Conservation (phyloP, 2,113 vertebrate species). For the Aegithalos caudatus region DNA sequence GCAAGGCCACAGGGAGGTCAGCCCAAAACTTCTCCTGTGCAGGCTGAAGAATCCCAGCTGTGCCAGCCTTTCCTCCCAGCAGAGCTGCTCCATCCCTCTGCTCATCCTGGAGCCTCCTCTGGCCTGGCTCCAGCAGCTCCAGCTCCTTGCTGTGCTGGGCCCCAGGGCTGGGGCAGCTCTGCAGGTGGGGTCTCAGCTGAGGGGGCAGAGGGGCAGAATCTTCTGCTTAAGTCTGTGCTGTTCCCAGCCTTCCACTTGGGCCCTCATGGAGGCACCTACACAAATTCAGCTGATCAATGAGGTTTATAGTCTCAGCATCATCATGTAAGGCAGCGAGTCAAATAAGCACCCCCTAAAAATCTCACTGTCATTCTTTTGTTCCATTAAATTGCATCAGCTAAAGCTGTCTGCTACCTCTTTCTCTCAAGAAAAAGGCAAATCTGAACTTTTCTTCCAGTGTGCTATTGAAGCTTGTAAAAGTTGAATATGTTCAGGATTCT, state of each 20-base stretch:
- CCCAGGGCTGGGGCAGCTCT: not conserved
- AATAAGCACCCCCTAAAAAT: not conserved
- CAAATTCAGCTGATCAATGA: not conserved
- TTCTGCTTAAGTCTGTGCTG: not conserved
- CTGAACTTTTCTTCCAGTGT: rapidly evolving
- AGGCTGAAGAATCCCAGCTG: not conserved
- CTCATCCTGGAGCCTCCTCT: not conserved
- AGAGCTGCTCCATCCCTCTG: not conserved
- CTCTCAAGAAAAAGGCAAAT: not conserved
- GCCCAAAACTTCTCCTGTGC: not conserved
- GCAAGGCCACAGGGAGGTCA: too few relatives aligned
- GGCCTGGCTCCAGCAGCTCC: not conserved
- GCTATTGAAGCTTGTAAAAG: not conserved
- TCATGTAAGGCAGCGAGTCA: not conserved
- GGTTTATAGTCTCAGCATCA: not conserved
- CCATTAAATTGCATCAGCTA: not conserved
- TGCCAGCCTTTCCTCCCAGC: not conserved
- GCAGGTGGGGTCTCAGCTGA: not conserved
- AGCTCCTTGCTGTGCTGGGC: not conserved
- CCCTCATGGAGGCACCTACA: not conserved
- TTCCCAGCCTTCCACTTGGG: not conserved
- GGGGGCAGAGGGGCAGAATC: not conserved
- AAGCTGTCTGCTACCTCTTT: not conserved
- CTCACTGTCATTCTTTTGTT: not conserved
- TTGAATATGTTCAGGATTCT: not conserved